These are phyloP conservation scores for Cerceris ruficornis DNA, from an alignment of 2,888 invertebrate genomes.

Conservation along the genomic window DNA sequence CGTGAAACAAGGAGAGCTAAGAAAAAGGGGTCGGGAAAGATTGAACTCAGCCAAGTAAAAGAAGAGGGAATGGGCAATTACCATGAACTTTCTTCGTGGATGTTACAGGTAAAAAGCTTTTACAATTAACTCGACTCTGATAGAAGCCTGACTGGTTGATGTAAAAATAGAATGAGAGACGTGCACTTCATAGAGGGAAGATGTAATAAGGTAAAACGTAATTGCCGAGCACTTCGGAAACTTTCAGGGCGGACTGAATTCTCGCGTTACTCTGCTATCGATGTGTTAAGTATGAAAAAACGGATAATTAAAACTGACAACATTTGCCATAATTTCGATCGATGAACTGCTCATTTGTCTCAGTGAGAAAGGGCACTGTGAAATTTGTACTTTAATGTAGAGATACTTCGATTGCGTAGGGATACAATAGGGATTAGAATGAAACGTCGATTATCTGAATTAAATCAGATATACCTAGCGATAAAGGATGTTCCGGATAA, in stretches of 20 bases:
- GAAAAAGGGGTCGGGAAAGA: constrained; percentile 16
- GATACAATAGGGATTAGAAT: no score
- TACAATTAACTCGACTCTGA: constrained; percentile 55
- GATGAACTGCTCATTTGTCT: no score
- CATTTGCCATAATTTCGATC: no score
- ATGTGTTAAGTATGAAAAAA: no score
- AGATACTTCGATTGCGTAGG: no score
- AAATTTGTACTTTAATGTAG: no score
- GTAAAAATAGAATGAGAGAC: constrained; percentile 39
- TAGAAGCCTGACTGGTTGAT: constrained; percentile 19
- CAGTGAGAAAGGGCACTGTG: no score
- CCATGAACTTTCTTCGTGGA: constrained; percentile 37
- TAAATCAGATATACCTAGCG: neutral
- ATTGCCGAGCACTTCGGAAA: constrained; percentile 40
- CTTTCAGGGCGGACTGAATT: constrained; percentile 4
- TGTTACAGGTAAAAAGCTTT: constrained; percentile 57
- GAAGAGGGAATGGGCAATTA: constrained; percentile 37
- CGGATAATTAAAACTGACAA: no score
- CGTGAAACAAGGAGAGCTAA: neutral
- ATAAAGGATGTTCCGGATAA: no score
- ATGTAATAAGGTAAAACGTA: constrained; percentile 46
- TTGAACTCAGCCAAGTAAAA: constrained; percentile 16
- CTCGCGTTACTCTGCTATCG: neutral
- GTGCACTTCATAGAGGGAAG: constrained; percentile 20
- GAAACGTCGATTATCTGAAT: no score